Percentiles rank a stretch among this genome's conserved stretches.
phyloP scores from a whole-genome alignment of 2,888 invertebrate genomes.

The Ectropis crepuscularia region DNA sequence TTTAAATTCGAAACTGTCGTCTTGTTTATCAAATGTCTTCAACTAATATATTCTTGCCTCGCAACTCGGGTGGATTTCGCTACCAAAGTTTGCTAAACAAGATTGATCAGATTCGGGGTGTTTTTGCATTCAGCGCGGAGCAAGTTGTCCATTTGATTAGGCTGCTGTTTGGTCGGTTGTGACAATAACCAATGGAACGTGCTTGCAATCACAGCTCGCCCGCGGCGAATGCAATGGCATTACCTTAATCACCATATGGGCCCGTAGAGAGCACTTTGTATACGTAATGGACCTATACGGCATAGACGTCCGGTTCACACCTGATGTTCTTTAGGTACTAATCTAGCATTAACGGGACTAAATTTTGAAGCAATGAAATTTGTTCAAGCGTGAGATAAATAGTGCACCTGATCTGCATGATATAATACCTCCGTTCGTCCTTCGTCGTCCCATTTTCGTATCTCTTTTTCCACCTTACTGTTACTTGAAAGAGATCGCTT shows the following conservation, averaged over 20 bases:
- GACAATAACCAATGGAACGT: slow-evolving; percentile 52
- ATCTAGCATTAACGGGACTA: not conserved
- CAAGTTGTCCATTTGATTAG: slow-evolving; percentile 42
- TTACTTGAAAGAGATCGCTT: too few relatives aligned
- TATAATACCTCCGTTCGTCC: too few relatives aligned
- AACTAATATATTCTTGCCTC: slow-evolving; percentile 41
- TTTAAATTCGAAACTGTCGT: slow-evolving; percentile 7
- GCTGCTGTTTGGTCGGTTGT: slow-evolving; percentile 41
- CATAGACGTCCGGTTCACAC: slow-evolving; percentile 32
- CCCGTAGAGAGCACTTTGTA: slow-evolving; percentile 64
- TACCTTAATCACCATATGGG: slow-evolving; percentile 73
- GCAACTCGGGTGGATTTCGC: slow-evolving; percentile 28
- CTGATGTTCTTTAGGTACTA: slow-evolving; percentile 29
- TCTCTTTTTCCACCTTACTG: too few relatives aligned
- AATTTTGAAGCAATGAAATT: not conserved
- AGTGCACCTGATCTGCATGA: too few relatives aligned
- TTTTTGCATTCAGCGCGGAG: slow-evolving; percentile 37
- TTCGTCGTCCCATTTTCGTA: too few relatives aligned
- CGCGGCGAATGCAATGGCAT: slow-evolving; percentile 60
- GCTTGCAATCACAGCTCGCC: slow-evolving; percentile 50
- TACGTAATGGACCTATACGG: slow-evolving; percentile 55
- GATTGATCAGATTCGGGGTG: slow-evolving; percentile 26
- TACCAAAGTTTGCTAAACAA: slow-evolving; percentile 32
- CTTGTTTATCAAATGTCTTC: slow-evolving; percentile 47
- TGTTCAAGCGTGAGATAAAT: not conserved